Evolutionary conservation across 2,797 vertebrate genomes (phyloP).

Genomic region (Microctenopoma steveboyesi): DNA sequence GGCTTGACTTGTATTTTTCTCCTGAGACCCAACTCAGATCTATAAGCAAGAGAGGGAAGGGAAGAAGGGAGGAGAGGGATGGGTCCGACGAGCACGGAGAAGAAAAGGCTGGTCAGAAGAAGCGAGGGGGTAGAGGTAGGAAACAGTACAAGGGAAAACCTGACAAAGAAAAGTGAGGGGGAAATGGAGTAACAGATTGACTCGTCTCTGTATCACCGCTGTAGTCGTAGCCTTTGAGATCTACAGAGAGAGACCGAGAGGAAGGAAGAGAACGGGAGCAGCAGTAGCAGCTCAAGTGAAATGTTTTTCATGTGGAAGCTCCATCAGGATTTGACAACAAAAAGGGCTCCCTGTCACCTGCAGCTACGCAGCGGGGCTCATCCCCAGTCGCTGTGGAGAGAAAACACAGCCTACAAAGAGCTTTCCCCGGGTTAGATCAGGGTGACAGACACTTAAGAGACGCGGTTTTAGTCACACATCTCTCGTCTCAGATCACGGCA

Average conservation of each 20-base stretch:
- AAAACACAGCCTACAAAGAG: conserved; percentile 76
- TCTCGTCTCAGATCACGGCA: conserved; percentile 75
- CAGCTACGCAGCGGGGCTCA: conserved; percentile 73
- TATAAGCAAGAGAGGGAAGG: conserved; percentile 70
- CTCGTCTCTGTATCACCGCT: conserved; percentile 56
- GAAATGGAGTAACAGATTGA: conserved; percentile 46
- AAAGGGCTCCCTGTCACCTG: conserved; percentile 81
- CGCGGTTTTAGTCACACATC: conserved; percentile 76
- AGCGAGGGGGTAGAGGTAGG: conserved; percentile 50
- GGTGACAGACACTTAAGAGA: conserved; percentile 82
- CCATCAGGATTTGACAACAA: conserved; percentile 80
- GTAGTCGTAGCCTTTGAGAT: conserved; percentile 72
- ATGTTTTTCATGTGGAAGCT: conserved; percentile 77
- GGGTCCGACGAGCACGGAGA: conserved; percentile 47
- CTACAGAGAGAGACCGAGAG: conserved; percentile 63
- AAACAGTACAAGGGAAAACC: conserved; percentile 37
- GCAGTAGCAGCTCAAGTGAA: conserved; percentile 60
- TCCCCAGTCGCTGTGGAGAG: conserved; percentile 62
- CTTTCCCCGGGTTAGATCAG: conserved; percentile 75
- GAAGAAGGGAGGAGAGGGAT: conserved; percentile 8
- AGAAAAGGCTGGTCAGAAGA: conserved; percentile 66
- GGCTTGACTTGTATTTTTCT: conserved; percentile 84
- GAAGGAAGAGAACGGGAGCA: conserved; percentile 55
- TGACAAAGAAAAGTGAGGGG: conserved; percentile 50
- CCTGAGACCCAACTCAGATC: conserved; percentile 80